These are phyloP conservation scores for Polydrusus pterygomalis DNA, from an alignment of 2,888 invertebrate genomes.

Conservation along the genomic window DNA sequence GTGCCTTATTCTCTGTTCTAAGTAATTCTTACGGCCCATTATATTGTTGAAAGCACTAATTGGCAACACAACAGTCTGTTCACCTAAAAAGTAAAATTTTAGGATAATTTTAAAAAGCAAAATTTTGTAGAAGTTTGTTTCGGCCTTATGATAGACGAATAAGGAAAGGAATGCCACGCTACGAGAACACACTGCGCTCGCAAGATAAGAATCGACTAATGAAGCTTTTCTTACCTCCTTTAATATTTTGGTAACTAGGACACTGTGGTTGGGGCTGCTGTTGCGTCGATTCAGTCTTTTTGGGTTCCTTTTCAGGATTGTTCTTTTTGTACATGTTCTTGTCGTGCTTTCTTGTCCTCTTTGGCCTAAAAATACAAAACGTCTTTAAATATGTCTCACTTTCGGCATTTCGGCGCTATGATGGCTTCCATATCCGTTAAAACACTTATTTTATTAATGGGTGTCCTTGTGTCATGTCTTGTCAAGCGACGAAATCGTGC, in stretches of 20 bases:
- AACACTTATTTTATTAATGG: too few relatives aligned
- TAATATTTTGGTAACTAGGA: conserved; percentile 35
- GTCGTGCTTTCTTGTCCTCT: conserved; percentile 69
- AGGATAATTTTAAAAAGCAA: too few relatives aligned
- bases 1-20: conserved; percentile 79
- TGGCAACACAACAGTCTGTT: conserved; percentile 65
- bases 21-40: conserved; percentile 68
- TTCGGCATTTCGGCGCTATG: too few relatives aligned
- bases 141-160: too few relatives aligned
- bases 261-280: conserved; percentile 16
- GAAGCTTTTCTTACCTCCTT: conserved; percentile 30
- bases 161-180: too few relatives aligned
- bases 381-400: too few relatives aligned
- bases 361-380: conserved; percentile 62
- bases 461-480: too few relatives aligned
- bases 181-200: too few relatives aligned
- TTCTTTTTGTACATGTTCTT: conserved; percentile 67
- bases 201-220: too few relatives aligned
- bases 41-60: conserved; percentile 67
- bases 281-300: conserved; percentile 55
- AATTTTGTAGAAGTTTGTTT: not conserved
- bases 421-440: too few relatives aligned
- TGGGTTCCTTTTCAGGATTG: conserved; percentile 59
- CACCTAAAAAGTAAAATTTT: conserved; percentile 53
- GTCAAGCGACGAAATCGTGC: too few relatives aligned